These are phyloP conservation scores for Helarctos malayanus DNA, from an alignment of 2,797 vertebrate genomes.

Conservation along the genomic window DNA sequence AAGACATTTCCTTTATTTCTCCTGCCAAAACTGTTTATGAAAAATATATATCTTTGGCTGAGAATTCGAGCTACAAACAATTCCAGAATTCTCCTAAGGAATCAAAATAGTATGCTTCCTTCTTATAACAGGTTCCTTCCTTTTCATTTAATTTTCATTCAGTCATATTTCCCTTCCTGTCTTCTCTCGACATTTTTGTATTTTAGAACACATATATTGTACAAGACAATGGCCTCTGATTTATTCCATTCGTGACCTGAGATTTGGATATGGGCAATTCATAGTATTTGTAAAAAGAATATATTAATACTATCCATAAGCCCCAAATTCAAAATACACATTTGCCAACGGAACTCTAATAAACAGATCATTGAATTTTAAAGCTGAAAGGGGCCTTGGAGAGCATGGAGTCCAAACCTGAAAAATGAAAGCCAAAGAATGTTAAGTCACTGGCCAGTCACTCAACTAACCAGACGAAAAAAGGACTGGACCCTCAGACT, in stretches of 20 bases:
- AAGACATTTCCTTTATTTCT: constrained; percentile 45
- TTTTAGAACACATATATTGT: constrained; percentile 25
- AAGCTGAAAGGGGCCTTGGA: neutral
- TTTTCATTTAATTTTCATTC: constrained; percentile 50
- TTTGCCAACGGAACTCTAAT: neutral
- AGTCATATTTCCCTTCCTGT: constrained; percentile 24
- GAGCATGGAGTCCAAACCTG: neutral
- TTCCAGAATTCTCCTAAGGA: constrained; percentile 32
- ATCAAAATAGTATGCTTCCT: constrained; percentile 2
- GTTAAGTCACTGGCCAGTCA: neutral
- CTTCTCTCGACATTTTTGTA: constrained; percentile 48
- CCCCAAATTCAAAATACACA: neutral
- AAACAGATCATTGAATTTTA: constrained; percentile 26
- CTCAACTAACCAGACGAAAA: neutral
- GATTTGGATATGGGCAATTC: neutral
- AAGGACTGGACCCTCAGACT: neutral
- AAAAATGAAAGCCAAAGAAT: neutral
- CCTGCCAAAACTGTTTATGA: constrained; percentile 13
- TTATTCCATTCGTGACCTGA: neutral
- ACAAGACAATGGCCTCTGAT: neutral
- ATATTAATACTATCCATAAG: neutral
- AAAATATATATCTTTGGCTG: constrained; percentile 45
- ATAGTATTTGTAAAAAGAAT: constrained; percentile 13
- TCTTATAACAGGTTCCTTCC: constrained; percentile 45
- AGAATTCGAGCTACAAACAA: constrained; percentile 64